phyloP scores from a whole-genome alignment of 2,888 invertebrate species.

The Nemoura dubitans region DNA sequence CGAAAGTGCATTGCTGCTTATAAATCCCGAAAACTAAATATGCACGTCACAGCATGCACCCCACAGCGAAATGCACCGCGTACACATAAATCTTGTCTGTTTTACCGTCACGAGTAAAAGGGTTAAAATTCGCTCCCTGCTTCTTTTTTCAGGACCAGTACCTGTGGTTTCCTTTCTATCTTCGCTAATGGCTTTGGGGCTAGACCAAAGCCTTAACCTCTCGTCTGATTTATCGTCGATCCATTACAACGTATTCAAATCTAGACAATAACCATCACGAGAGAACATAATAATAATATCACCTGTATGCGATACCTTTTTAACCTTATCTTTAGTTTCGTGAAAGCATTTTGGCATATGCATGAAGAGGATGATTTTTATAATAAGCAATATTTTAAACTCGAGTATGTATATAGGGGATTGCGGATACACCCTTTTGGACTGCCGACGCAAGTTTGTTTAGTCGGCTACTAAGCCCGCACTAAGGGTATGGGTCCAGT shows the following conservation, averaged over 20 bases:
- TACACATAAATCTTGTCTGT: slow-evolving; percentile 12
- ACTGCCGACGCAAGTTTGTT: background rate
- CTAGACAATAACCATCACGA: background rate
- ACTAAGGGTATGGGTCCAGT: background rate
- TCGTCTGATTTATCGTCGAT: slow-evolving; percentile 19
- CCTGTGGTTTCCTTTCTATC: slow-evolving; percentile 3
- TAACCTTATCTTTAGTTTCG: background rate
- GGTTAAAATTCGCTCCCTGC: background rate
- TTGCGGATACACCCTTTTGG: background rate
- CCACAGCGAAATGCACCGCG: background rate
- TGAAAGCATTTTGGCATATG: background rate
- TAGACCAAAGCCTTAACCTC: background rate
- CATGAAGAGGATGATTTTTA: background rate
- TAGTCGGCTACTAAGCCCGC: background rate
- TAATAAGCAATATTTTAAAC: background rate
- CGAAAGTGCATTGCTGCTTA: too few relatives aligned
- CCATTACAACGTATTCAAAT: slow-evolving; percentile 25
- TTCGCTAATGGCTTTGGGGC: slow-evolving; percentile 20
- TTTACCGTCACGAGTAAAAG: background rate
- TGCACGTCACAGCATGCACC: background rate
- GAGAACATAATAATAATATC: slow-evolving; percentile 15
- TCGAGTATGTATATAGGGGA: slow-evolving; percentile 24
- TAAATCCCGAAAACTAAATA: too few relatives aligned
- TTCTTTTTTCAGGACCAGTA: background rate
- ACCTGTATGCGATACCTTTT: slow-evolving; percentile 28